Base-by-base conservation (phyloP, 2,797 vertebrate species). In the Sebastolobus altivelis region DNA sequence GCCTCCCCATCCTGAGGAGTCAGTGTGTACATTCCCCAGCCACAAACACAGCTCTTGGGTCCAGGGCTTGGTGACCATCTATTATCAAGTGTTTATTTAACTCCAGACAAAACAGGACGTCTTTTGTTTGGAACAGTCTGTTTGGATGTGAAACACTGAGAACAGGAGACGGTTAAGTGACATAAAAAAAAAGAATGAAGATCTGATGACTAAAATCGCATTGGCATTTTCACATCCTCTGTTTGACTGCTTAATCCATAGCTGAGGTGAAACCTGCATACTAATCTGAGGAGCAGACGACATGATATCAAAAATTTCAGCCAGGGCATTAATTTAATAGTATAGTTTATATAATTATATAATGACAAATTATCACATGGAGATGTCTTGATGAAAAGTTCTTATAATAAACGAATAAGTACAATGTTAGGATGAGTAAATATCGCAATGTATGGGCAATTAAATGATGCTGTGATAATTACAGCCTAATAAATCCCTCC, bases 41-140 rank as follows among this genome's bases (percentile, higher is more conserved):
- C 81, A 37, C 87, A 88, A 88, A 90, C 82, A 84, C 66, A 20
- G 27, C 80, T 77, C 68, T 27, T 5, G 2, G 70, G 83, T 71
- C 76, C 77, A 80, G 80, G 82, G 29, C 85, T 87, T 13, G 67
- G 82, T 84, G 86, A 85, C 87, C 86, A 73, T 91, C 72, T 82
- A 89, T 88, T 86, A 86, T 83, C 74, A 29, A 75, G 49, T 88
- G 89, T 95, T 94, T 94, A 93, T 92, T 91, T 82, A 87, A 91
- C 83, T 81, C 49, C 76, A 94, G 91, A 93, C 89, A 86, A 92
- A 94, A 93, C 91, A 92, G 88, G 81, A 90, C 43, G 79, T 86
- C 76, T 18, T 63, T 68, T 82, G 81, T 84, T 80, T 78, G 80
- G 78, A 83, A 75, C 12, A 37, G 67, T 63, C 10, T 84, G 88